These are phyloP conservation scores for Anguilla pacifica DNA, from an alignment of 2,797 vertebrate genomes.

Conservation along the genomic window DNA sequence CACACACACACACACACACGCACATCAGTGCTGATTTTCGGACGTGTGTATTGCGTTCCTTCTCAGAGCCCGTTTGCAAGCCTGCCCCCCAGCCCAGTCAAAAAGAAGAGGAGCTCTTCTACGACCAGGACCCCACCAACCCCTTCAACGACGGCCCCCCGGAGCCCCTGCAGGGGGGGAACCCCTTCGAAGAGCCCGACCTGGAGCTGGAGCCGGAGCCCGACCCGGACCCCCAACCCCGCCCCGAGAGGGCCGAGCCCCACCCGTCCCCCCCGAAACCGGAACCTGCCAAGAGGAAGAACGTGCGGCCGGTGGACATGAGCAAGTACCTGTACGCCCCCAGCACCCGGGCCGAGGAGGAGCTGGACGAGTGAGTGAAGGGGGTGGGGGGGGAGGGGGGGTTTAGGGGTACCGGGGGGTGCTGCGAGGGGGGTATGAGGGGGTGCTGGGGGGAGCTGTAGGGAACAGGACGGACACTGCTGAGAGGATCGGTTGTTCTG, in stretches of 20 bases:
- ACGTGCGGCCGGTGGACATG: conserved; percentile 77
- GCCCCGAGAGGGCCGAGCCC: conserved; percentile 47
- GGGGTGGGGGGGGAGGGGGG: no score
- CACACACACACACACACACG: background rate
- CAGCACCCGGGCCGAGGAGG: conserved; percentile 72
- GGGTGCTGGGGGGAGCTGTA: no score
- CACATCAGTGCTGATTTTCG: background rate
- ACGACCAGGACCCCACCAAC: conserved; percentile 66
- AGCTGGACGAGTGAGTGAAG: conserved; percentile 79
- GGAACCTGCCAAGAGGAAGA: conserved; percentile 69
- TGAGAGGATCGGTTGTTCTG: background rate
- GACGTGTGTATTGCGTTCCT: background rate
- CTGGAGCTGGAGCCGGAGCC: background rate
- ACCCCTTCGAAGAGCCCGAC: conserved; percentile 30
- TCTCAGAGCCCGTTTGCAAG: background rate
- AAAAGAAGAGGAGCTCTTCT: conserved; percentile 59
- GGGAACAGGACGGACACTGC: no score
- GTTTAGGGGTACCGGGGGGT: conserved; percentile 28
- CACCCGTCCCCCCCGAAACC: conserved; percentile 67
- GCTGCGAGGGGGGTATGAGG: conserved; percentile 31
- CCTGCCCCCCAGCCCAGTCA: background rate
- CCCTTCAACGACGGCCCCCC: conserved; percentile 67
- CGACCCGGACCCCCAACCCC: background rate
- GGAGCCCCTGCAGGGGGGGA: conserved; percentile 54
- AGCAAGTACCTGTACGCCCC: conserved; percentile 84